Base-by-base conservation (phyloP, 2,797 vertebrate genomes). In the Cheirogaleus major region DNA sequence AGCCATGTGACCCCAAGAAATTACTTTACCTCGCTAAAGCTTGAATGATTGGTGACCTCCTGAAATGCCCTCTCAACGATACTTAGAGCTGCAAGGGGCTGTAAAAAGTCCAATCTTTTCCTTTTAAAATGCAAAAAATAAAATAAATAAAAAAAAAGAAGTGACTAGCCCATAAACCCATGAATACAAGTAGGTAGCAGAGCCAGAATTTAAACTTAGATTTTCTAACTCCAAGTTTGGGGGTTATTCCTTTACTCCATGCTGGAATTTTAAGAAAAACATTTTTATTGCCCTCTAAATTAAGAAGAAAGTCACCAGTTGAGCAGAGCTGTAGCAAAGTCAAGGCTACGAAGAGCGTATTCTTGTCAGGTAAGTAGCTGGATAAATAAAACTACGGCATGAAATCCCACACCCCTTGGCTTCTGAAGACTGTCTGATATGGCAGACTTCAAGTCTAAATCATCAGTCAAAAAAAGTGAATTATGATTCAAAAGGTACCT, bases 221-320 rank as follows among this genome's bases (percentile, higher is more conserved):
- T 70, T 70, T 94, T 81, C 72, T 55, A 65, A 57, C 70, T 90
- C 30, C 70, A 93, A 17, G 14, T 65, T 65, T 75, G 20, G 15
- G n/a, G 10, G 2, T 57, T 75, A 41, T 91, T 69, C 72, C 13
- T 89, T 38, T 87, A 89, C 5, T 69, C 18, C 3, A 13, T 30
- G 12, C 23, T 89, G 38, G 23, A 55, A 41, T 92, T 83, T 65
- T 17, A 45, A 32, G 13, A 12, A 63, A 30, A 79, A 82, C 22
- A 13, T 2, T 48, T 43, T 75, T 32, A 80, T 3, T 75, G 22
- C 27, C 25, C 20, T 65, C 82, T 87, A 43, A 93, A 2, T 23
- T 63, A 83, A 95, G 45, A 86, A 65, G 65, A 79, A 84, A 13
- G 27, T 50, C 10, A 38, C 27, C 25, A 12, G 41, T 50, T 45